Evolutionary conservation across 1,140 invertebrate genomes (phyloP), one percentile per base, ranked within the genome.

Genomic region (Lepidotrigona ventralis): DNA sequence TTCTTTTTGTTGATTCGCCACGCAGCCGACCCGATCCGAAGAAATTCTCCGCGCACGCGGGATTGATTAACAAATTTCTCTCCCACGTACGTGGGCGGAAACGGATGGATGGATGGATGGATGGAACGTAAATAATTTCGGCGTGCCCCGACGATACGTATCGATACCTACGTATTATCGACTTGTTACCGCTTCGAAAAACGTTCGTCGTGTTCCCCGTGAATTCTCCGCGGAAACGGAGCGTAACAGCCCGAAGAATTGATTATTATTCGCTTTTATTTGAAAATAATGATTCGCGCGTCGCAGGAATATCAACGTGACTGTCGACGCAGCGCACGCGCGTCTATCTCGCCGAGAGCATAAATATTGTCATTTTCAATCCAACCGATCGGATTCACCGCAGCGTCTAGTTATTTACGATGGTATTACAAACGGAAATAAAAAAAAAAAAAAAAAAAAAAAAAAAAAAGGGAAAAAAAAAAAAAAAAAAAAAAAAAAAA

Each of bases 281-380:
- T 23, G n/a, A 8, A 54, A 81, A 81, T 82, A 69, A 70, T 77
- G 39, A 77, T 15, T 39, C 51, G 19, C 29, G 12, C 11, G 54
- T 23, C 39, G 23, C 60, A 29, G 2, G 60, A 66, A 39, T 56
- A 75, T 63, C 26, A 58, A 69, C 66, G n/a, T 12, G 15, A 3
- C 54, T 9, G 21, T n/a, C 56, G 12, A 14, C 4, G 26, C 19
- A 19, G 19, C 15, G 12, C 12, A 11, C 19, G 39, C 12, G 23
- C 5, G 29, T 9, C n/a, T 51, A n/a, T 23, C 39, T 46, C 68
- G n/a, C 21, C 26, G 26, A 1, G 4, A 39, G 53, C 12, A 53
- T 71, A 68, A 53, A 83, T 78, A 78, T 71, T 78, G 70, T 78
- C 56, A 54, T 63, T 83, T 82, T 63, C 81, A 71, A 78, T 78